Evolutionary conservation across 2,797 vertebrate species (phyloP), one percentile per base, ranked within the genome.

Genomic region (Rhyacichthys aspro): DNA sequence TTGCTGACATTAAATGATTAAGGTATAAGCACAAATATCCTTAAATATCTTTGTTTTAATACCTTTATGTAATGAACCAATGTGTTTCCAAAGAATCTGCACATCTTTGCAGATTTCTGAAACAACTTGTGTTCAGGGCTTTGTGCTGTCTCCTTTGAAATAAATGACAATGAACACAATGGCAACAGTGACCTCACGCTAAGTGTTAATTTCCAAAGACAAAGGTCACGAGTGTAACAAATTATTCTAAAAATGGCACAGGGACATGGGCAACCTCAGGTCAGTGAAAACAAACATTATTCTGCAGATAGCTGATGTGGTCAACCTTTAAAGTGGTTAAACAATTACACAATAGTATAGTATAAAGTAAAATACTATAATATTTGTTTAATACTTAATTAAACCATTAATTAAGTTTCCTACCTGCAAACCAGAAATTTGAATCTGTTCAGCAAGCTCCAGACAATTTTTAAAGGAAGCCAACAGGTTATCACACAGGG

Each of bases 11-110:
- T 28, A 5, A 28, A 28, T 28, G 23, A 28, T 28, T 28, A 28
- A 28, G 23, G 4, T 28, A 4, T 2, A 28, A 28, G 7, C 1
- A 28, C 2, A 7, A 49, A 16, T 16, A 34, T 2, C 11, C 11
- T 17, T 4, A 1, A 16, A 28, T 11, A 36, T 44, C 3, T 0
- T 1, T 0, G 36, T 12, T 53, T 3, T 10, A 7, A 12, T 93
- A 98, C 97, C 95, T 98, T 98, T 76, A 92, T 91, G 67, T 98
- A 99, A 82, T 96, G 96, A 66, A 97, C 90, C 69, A 99, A 89
- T 17, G 96, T 97, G 90, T 96, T 97, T 43, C 91, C 94, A 92
- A 99, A 96, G 82, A 99, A 99, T 65, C 95, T 92, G 87, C 95
- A 97, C 70, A 98, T 92, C 82, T 98, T 99, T 53, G 93, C 86